Base-by-base conservation (phyloP, 2,888 invertebrate genomes). In the Tupiocoris notatus region DNA sequence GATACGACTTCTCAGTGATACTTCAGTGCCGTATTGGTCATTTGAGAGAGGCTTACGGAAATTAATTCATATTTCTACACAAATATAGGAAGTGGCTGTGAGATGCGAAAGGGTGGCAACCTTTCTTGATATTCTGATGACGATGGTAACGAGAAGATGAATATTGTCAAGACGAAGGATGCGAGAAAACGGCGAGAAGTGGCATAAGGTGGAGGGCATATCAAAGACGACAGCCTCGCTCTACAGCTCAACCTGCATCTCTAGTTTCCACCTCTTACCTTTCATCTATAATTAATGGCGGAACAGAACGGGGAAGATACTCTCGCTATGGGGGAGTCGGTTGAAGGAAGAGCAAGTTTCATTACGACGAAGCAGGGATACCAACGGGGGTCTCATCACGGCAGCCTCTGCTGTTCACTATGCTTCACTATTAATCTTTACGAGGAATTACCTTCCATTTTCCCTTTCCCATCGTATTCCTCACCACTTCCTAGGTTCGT, bases 201-300 rank as follows among this genome's bases (percentile, higher is more conserved):
- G 56, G 39, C 9, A 54, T 39, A 12, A 24, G 18, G 21, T 20
- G 23, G 67, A 20, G 54, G 20, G 70, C 59, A 61, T 61, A 61
- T 61, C 59, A 70, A 70, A 61, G 61, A 59, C 61, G 61, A 59
- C 59, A 61, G 61, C 24, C 22, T 20, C 63, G 57, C 67, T 25
- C 23, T 23, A 9, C 56, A 54, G 9, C 56, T 9, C 56, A 18
- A 25, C 39, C 54, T 12, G 54, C 9, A 12, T 12, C 54, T 12
- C 54, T 54, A 7, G 9, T 12, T 54, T 12, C 18, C 59, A 6
- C 59, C 18, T 63, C 3, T 70, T 54, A 70, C 70, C 70, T 70
- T 70, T 70, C 70, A 70, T 70, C 70, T 70, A 70, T 70, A 70
- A 70, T 70, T 70, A 70, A 70, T 70, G 70, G 61, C 70, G 70